Conservation (phyloP, 1,140 invertebrate species). For the Anastatus disparis region DNA sequence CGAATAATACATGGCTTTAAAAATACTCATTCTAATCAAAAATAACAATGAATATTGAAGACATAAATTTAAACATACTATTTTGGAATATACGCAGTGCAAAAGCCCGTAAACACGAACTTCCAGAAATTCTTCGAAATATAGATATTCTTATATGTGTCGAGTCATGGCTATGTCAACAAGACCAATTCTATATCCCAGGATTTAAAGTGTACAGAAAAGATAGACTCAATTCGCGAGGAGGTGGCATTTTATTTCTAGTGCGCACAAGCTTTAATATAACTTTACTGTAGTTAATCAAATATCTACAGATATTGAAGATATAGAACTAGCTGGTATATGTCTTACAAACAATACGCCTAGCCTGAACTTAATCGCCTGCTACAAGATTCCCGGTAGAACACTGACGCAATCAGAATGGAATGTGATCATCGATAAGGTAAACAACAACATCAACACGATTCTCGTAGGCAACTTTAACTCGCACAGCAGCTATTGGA, state of each 20-base stretch:
- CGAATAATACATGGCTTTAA: too few relatives aligned
- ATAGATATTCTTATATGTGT: not conserved
- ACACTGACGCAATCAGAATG: not conserved
- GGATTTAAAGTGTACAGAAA: not conserved
- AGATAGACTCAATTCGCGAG: not conserved
- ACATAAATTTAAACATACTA: too few relatives aligned
- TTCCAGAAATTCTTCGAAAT: not conserved
- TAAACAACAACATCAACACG: not conserved
- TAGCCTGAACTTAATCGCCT: too few relatives aligned
- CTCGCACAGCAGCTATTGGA: not conserved
- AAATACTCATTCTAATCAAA: too few relatives aligned
- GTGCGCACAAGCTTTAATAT: too few relatives aligned
- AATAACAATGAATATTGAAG: too few relatives aligned
- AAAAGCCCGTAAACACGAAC: not conserved
- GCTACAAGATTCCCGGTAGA: not conserved
- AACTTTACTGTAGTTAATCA: too few relatives aligned
- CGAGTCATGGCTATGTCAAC: not conserved
- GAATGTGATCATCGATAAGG: not conserved
- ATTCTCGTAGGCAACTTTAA: conserved; percentile 14
- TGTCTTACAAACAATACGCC: too few relatives aligned
- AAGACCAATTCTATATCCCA: not conserved
- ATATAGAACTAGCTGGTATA: too few relatives aligned
- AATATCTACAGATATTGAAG: too few relatives aligned
- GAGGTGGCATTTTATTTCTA: not conserved
- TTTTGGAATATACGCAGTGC: not conserved